phyloP scores from a whole-genome alignment of 2,797 vertebrate species.

The Leptodactylus fallax region DNA sequence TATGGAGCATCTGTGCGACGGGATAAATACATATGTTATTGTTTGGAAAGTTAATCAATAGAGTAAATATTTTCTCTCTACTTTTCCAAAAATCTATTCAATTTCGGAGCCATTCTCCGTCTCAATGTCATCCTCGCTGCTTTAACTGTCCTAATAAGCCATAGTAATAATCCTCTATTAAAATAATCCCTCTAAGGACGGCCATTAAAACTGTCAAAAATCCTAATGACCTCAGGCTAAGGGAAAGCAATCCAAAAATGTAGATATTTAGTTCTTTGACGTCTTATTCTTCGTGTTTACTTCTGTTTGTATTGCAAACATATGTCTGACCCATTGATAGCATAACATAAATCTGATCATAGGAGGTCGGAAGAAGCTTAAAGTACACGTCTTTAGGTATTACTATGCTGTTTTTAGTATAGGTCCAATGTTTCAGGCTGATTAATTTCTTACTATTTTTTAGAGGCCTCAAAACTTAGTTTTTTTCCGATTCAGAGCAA shows the following conservation, averaged over 20 bases:
- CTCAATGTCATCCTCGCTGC: constrained; percentile 30
- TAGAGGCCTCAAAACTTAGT: no score
- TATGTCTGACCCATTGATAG: background rate
- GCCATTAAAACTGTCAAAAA: constrained; percentile 44
- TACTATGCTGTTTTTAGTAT: no score
- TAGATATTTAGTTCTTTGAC: background rate
- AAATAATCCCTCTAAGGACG: constrained; percentile 49
- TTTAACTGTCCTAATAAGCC: constrained; percentile 36
- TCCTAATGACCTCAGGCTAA: constrained; percentile 35
- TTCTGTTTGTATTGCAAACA: background rate
- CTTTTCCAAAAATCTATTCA: constrained; percentile 6
- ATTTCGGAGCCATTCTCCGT: constrained; percentile 3
- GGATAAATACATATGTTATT: constrained; percentile 54
- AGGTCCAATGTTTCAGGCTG: no score
- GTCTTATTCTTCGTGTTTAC: background rate
- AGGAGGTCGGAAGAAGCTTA: no score
- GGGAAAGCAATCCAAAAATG: constrained; percentile 35
- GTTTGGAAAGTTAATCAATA: constrained; percentile 56
- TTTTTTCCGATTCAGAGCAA: no score
- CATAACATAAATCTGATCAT: background rate
- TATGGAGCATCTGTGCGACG: constrained; percentile 49
- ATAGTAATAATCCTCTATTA: constrained; percentile 39
- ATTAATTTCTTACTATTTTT: no score
- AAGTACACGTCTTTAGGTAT: no score
- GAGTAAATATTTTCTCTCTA: constrained; percentile 43